These are phyloP conservation scores for Amazona vittata DNA, from an alignment of 2,113 vertebrate genomes.

Conservation along the genomic window DNA sequence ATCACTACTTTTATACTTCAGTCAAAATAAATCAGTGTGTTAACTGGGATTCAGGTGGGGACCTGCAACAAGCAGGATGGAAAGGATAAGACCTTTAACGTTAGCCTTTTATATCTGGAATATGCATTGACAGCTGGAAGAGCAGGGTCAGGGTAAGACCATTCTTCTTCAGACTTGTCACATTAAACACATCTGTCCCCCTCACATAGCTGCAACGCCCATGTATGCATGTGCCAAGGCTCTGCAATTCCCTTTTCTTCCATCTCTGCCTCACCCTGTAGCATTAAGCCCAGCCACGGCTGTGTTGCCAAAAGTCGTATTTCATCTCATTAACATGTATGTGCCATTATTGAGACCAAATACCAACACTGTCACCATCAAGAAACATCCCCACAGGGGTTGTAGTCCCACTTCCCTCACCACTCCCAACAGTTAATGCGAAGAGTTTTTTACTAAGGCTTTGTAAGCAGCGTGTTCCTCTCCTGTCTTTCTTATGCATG, in stretches of 20 bases:
- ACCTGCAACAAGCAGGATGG: neutral
- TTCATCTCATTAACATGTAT: neutral
- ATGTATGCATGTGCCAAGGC: rapidly evolving
- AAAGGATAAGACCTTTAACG: neutral
- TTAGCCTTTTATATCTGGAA: neutral
- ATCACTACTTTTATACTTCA: neutral
- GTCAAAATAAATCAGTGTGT: neutral
- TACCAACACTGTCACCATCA: neutral
- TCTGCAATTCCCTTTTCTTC: neutral
- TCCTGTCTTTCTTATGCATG: neutral
- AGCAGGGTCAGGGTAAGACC: neutral
- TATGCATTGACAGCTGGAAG: neutral
- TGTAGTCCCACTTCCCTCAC: neutral
- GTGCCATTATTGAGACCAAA: rapidly evolving
- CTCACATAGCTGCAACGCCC: neutral
- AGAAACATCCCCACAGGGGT: neutral
- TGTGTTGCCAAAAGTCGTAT: neutral
- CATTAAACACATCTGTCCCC: neutral
- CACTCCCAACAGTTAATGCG: neutral
- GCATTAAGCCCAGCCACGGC: neutral
- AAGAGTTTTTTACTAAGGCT: neutral
- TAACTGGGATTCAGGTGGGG: neutral
- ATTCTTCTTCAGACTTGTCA: neutral
- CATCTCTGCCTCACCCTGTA: neutral
- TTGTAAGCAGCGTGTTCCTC: neutral